Evolutionary conservation across 2,113 vertebrate species (phyloP).

Genomic region (Electrona antarctica): DNA sequence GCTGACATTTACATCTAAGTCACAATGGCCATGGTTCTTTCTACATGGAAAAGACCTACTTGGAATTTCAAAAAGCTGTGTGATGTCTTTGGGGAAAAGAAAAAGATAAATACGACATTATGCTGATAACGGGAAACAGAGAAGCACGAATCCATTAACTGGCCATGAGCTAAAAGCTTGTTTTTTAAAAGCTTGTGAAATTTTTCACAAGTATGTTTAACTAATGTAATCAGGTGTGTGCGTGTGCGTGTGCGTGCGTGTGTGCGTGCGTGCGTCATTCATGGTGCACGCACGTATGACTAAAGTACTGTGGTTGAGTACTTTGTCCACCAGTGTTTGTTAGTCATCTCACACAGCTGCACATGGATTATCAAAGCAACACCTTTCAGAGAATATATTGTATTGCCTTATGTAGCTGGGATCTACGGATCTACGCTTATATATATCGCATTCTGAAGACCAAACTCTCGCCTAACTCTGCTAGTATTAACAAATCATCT

Average conservation of each 20-base stretch:
- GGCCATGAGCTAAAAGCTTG: slow-evolving; percentile 62
- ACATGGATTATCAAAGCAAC: slow-evolving; percentile 43
- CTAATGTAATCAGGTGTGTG: slow-evolving; percentile 62
- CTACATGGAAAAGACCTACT: slow-evolving; percentile 47
- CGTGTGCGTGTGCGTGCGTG: too few species aligned
- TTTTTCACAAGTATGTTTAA: slow-evolving; percentile 68
- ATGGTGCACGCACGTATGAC: too few species aligned
- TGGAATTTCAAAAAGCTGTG: slow-evolving; percentile 56
- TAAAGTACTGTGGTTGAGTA: too few species aligned
- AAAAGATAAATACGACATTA: slow-evolving; percentile 68
- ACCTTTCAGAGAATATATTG: slow-evolving; percentile 31
- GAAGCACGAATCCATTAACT: slow-evolving; percentile 68
- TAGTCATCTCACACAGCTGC: background rate
- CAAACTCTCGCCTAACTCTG: slow-evolving; percentile 53
- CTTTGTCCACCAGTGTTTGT: too few species aligned
- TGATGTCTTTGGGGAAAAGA: slow-evolving; percentile 39
- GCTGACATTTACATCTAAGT: slow-evolving; percentile 73
- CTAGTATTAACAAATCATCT: slow-evolving; percentile 63
- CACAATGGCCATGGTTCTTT: slow-evolving; percentile 40
- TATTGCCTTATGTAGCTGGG: slow-evolving; percentile 50
- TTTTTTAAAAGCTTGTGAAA: slow-evolving; percentile 32
- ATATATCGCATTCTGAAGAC: slow-evolving; percentile 65
- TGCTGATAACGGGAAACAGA: slow-evolving; percentile 33
- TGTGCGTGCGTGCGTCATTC: too few species aligned
- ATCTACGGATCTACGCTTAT: slow-evolving; percentile 49